Conservation (phyloP, 2,113 vertebrate species). For the Corythoichthys intestinalis region DNA sequence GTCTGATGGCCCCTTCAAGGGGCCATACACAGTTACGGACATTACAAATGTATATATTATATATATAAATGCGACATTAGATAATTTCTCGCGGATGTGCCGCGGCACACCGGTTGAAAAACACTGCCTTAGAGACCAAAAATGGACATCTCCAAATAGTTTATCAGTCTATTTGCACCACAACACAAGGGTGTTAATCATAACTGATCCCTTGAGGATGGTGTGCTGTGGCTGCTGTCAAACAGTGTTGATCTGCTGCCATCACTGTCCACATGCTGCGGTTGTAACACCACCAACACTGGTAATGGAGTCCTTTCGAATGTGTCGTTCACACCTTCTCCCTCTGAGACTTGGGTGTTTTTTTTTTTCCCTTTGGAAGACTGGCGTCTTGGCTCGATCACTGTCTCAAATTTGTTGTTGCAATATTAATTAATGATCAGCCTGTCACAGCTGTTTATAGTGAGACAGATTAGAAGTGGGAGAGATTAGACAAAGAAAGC, state of each 20-base stretch:
- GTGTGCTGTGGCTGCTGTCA: slow-evolving; percentile 38
- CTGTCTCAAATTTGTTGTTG: slow-evolving; percentile 78
- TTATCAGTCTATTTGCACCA: slow-evolving; percentile 27
- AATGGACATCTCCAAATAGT: slow-evolving; percentile 39
- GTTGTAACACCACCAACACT: slow-evolving; percentile 42
- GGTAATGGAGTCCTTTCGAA: slow-evolving; percentile 64
- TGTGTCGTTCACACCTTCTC: slow-evolving; percentile 69
- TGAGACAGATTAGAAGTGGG: slow-evolving; percentile 75
- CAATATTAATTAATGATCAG: slow-evolving; percentile 83
- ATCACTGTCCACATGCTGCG: slow-evolving; percentile 43
- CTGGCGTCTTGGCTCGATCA: slow-evolving; percentile 57
- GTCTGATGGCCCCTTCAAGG: no score
- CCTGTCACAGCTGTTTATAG: slow-evolving; percentile 75
- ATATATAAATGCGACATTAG: no score
- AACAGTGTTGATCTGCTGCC: slow-evolving; percentile 23
- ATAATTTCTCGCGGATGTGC: no score
- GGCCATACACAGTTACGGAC: no score
- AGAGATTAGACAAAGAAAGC: slow-evolving; percentile 77
- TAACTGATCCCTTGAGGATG: slow-evolving; percentile 27
- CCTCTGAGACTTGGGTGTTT: slow-evolving; percentile 18
- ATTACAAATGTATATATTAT: no score
- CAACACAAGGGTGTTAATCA: slow-evolving; percentile 25
- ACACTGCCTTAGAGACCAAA: not conserved
- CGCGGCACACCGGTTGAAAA: no score
- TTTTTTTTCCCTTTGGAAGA: slow-evolving; percentile 61